phyloP scores from a whole-genome alignment of 2,113 vertebrate species.

The Apodemus sylvaticus region DNA sequence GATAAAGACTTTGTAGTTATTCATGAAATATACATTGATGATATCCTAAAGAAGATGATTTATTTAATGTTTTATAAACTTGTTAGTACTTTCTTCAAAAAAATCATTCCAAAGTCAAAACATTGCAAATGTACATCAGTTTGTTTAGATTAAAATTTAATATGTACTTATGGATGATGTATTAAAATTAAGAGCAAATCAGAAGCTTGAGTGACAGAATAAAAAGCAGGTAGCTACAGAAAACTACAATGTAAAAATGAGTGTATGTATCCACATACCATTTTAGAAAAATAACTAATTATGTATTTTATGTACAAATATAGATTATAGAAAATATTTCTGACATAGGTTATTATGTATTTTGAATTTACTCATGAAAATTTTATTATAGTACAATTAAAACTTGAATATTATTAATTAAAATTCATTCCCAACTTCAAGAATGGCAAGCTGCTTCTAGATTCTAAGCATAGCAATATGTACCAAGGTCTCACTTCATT shows the following conservation, averaged over 20 bases:
- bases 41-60: neutral
- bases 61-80: neutral
- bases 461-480: neutral
- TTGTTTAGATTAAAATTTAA: neutral
- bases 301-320: neutral
- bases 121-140: neutral
- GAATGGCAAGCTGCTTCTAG: neutral
- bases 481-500: neutral
- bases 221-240: neutral
- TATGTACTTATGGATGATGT: neutral
- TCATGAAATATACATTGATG: neutral
- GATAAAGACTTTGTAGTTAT: neutral
- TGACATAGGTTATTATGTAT: neutral
- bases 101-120: conserved; percentile 2
- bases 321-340: neutral
- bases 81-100: neutral
- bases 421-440: neutral
- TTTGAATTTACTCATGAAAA: neutral
- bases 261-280: rapidly evolving
- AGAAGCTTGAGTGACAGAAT: neutral
- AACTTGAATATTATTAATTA: neutral
- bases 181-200: neutral
- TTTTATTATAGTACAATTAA: neutral
- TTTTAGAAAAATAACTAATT: neutral
- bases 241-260: neutral